Percentiles rank a stretch among this genome's conserved stretches.
phyloP scores from a whole-genome alignment of 2,888 invertebrate species.

The Malthinus seriepunctatus region DNA sequence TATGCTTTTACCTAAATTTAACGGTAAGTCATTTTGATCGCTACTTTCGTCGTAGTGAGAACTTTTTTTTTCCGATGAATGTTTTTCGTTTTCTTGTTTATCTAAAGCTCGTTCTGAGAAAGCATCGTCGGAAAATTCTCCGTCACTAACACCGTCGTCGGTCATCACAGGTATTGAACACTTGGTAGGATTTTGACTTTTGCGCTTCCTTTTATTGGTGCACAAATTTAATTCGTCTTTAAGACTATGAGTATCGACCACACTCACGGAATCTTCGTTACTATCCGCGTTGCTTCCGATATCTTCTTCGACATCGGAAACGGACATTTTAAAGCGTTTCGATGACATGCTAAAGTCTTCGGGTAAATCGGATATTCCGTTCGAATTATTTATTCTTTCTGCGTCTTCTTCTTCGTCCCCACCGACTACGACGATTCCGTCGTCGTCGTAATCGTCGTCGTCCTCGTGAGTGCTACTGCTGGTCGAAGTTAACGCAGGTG shows the following conservation, averaged over 20 bases:
- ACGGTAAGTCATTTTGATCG: conserved; percentile 44
- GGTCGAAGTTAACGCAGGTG: conserved; percentile 39
- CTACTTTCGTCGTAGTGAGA: conserved; percentile 24
- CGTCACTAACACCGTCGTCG: conserved; percentile 62
- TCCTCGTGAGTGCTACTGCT: conserved; percentile 53
- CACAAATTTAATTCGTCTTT: conserved; percentile 63
- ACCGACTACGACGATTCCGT: conserved; percentile 78
- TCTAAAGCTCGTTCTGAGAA: conserved; percentile 43
- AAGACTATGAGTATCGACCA: conserved; percentile 58
- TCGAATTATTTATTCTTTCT: conserved; percentile 52
- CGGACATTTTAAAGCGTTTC: conserved; percentile 62
- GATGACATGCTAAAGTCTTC: conserved; percentile 71
- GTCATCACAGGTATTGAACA: conserved; percentile 65
- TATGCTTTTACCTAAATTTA: conserved; percentile 56
- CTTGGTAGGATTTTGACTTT: conserved; percentile 85
- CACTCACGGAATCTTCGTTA: conserved; percentile 65
- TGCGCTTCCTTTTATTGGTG: conserved; percentile 81
- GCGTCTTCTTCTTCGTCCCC: conserved; percentile 60
- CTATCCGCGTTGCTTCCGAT: conserved; percentile 65
- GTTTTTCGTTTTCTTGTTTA: conserved; percentile 33
- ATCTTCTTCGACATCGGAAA: conserved; percentile 61
- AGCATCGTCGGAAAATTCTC: conserved; percentile 64
- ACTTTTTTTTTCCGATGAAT: conserved; percentile 33
- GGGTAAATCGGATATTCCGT: conserved; percentile 59
- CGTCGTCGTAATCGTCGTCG: conserved; percentile 72